Conservation (phyloP, 2,113 vertebrate species). For the Bucco capensis region DNA sequence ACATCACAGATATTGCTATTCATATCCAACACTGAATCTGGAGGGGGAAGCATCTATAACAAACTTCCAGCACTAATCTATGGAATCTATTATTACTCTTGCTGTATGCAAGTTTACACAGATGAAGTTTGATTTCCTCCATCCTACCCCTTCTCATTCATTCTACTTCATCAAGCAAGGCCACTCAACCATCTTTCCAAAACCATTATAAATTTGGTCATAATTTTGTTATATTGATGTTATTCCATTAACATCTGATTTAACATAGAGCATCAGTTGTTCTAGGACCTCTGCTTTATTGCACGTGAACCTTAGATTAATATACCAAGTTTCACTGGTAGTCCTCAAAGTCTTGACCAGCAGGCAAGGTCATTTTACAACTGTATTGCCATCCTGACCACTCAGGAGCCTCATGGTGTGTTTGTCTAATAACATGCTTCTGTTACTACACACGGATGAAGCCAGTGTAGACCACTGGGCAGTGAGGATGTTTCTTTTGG, state of each 20-base stretch:
- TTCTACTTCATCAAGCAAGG: not conserved
- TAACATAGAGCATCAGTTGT: not conserved
- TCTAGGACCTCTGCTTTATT: not conserved
- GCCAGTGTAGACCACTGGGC: not conserved
- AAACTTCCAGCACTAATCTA: conserved; percentile 15
- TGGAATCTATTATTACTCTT: not conserved
- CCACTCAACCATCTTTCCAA: not conserved
- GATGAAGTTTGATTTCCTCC: not conserved
- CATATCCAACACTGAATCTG: not conserved
- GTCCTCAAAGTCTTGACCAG: not conserved
- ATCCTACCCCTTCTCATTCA: not conserved
- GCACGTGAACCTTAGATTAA: not conserved
- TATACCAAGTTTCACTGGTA: accelerated
- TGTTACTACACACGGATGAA: not conserved
- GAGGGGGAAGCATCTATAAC: not conserved
- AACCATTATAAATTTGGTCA: not conserved
- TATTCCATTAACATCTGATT: not conserved
- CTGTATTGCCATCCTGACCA: not conserved
- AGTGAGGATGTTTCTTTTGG: not conserved
- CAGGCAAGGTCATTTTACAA: not conserved
- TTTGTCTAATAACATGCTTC: not conserved
- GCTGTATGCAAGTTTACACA: conserved; percentile 6
- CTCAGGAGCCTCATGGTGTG: not conserved
- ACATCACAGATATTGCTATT: conserved; percentile 48
- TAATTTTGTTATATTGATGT: not conserved